Percentiles rank a stretch among this genome's conserved stretches.
phyloP scores from a whole-genome alignment of 2,113 vertebrate species.

The Etheostoma spectabile region DNA sequence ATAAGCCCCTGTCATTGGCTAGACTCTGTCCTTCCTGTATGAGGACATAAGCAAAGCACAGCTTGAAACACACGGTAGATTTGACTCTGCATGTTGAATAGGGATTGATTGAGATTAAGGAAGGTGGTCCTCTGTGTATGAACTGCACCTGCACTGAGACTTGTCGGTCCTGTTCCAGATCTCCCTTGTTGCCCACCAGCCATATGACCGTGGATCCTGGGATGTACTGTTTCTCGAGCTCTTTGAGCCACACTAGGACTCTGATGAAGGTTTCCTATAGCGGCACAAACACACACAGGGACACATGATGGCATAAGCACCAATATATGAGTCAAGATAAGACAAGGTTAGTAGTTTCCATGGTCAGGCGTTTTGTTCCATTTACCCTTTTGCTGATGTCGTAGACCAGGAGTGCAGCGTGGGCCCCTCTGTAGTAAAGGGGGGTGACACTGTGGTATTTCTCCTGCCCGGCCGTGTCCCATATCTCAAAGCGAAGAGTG shows the following conservation, averaged over 20 bases:
- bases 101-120: neutral
- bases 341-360: neutral
- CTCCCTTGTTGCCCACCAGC: conserved; percentile 87
- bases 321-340: neutral
- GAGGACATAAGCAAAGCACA: neutral
- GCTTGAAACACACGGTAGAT: neutral
- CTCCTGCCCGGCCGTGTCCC: conserved; percentile 89
- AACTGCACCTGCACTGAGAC: conserved; percentile 84
- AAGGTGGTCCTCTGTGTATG: neutral
- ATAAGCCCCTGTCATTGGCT: conserved; percentile 75
- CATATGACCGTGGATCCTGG: conserved; percentile 77
- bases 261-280: conserved; percentile 79
- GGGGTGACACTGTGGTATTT: conserved; percentile 88
- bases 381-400: conserved; percentile 85
- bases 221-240: conserved; percentile 82
- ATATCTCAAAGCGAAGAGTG: conserved; percentile 84
- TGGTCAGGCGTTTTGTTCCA: neutral
- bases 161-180: conserved; percentile 78
- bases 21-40: conserved; percentile 84
- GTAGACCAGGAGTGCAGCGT: conserved; percentile 82
- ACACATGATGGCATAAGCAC: neutral
- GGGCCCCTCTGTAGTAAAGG: conserved; percentile 86
- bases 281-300: conserved; percentile 1
- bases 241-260: conserved; percentile 85
- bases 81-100: neutral